phyloP scores from a whole-genome alignment of 2,797 vertebrate genomes.

The Sorex maritimensis region DNA sequence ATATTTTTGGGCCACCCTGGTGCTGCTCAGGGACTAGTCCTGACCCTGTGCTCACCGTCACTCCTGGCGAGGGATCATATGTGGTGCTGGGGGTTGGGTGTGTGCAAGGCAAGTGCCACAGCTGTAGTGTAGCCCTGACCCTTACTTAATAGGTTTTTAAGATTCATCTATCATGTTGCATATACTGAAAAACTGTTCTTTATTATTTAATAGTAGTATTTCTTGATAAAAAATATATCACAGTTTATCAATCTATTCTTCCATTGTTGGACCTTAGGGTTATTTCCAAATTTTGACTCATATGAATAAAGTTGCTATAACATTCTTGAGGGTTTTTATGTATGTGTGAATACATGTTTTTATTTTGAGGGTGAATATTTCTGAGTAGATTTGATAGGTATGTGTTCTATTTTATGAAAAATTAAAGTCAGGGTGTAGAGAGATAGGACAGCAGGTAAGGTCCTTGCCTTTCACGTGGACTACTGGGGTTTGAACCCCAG shows the following conservation, averaged over 20 bases:
- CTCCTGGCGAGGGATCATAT: not conserved
- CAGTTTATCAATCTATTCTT: constrained; percentile 28
- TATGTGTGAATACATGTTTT: constrained; percentile 11
- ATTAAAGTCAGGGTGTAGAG: not conserved
- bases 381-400: not conserved
- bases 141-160: not conserved
- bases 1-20: too few relatives aligned
- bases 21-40: not conserved
- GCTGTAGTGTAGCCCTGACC: too few relatives aligned
- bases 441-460: too few relatives aligned
- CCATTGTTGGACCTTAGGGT: not conserved
- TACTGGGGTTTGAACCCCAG: too few relatives aligned
- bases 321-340: not conserved
- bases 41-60: not conserved
- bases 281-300: constrained; percentile 20
- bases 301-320: constrained; percentile 18
- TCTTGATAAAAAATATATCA: constrained; percentile 20
- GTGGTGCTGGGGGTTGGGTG: too few relatives aligned
- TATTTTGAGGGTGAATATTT: not conserved
- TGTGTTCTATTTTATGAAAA: constrained; percentile 32
- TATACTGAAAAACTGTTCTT: not conserved
- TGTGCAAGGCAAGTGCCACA: too few relatives aligned
- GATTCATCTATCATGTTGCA: not conserved
- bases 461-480: too few relatives aligned
- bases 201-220: constrained; percentile 13